Base-by-base conservation (phyloP, 2,797 vertebrate species). In the Nyctalus aviator region DNA sequence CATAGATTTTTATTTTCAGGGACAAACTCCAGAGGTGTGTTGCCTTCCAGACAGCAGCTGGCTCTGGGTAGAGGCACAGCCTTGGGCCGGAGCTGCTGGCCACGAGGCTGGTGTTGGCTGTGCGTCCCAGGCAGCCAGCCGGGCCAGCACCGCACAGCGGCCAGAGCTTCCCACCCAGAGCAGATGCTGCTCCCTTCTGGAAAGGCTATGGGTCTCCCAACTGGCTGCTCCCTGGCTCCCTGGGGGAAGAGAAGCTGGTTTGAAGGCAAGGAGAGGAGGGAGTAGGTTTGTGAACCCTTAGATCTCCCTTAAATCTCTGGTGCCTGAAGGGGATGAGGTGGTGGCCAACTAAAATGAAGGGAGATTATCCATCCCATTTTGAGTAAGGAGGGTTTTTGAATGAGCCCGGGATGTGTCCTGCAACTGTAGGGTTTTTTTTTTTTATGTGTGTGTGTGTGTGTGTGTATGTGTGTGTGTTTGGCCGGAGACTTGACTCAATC, bases 21-120 rank as follows among this genome's bases (percentile, higher is more conserved):
- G 84, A 75, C 59, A 18, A 82, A 64, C 95, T 96, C 94, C 92
- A 92, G 96, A 93, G 95, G 95, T 90, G 66, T 87, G 90, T 41
- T 90, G 93, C 88, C 94, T 96, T 92, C 17, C 94, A 93, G 94
- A 93, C 83, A 90, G 95, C 97, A 96, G 95, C 96, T 93, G 95
- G 95, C 95, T 59, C 91, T 50, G 30, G 78, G 93, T 88, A 86
- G 75, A 91, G 82, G 90, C 81, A 18, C 1, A 46, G 84, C 89
- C 95, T 87, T 37, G 17, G 75, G 96, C 83, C 15, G 17, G 68
- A 84, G 91, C 90, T 91, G 86, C 92, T 87, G 92, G 93, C 93
- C 53, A 85, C 41, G 0, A 21, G 82, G 44, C 77, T 1, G 44
- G 78, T 35, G 91, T 96, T 83, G 97, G 95, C 94, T 11, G 32